Base-by-base conservation (phyloP, 1,140 invertebrate species). In the Anagrus nilaparvatae region DNA sequence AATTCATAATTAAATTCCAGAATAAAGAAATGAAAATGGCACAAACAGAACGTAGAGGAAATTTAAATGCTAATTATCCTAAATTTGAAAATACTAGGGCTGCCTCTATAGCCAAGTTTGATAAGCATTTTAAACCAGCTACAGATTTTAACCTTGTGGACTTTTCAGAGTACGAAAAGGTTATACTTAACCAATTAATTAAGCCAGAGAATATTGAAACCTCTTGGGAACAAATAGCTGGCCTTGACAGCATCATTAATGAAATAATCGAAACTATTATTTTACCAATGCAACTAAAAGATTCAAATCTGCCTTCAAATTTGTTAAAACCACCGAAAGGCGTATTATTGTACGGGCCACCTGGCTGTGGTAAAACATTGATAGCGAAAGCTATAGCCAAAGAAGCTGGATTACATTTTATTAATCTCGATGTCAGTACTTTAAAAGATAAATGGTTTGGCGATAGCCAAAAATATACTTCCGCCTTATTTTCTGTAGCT, bases 371-470 rank as follows among this genome's bases (percentile, higher is more conserved):
- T 3, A 99, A 98, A 71, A 99, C 95, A 0, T 77, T 97, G 65
- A 91, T 98, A 46, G 93, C 94, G 1, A 89, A 89, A 65, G 94
- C 95, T 5, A 94, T 90, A 1, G 93, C 94, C 1, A 87, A 84
- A 58, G 91, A 94, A 65, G 87, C 90, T 6, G 84, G 85, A 50
- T 92, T 88, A 53, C 77, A 86, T 49, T 99, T 99, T 67, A 94
- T 99, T 42, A 97, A 98, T 65, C 68, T 99, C 35, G 89, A 95
- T 63, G 79, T 95, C 1, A 90, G 93, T 1, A 79, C 91, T 39
- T 64, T 98, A 6, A 96, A 94, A 12, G 95, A 98, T 63, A 99
- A 98, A 67, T 99, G 94, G 94, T 95, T 92, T 55, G 96, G 96
- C 14, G 96, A 99, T 70, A 97, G 93, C 45, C 92, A 98, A 63